Percentiles rank a stretch among this genome's conserved stretches.
phyloP scores from a whole-genome alignment of 2,113 vertebrate genomes.

The Microtus ochrogaster region DNA sequence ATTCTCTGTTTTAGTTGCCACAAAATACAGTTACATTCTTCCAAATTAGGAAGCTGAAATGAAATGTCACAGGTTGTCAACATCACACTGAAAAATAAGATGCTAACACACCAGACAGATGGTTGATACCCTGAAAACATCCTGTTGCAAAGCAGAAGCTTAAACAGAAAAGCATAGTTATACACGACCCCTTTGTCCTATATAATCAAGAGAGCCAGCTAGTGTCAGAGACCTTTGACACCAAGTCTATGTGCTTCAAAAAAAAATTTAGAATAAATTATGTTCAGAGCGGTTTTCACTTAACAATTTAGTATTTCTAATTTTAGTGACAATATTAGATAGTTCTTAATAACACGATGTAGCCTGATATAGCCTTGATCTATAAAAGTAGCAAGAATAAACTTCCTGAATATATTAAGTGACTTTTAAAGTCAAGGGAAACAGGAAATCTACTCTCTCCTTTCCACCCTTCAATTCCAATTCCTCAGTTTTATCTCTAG shows the following conservation, averaged over 20 bases:
- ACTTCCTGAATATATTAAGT: background rate
- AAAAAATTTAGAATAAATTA: background rate
- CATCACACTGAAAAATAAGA: conserved; percentile 11
- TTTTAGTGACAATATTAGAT: conserved; percentile 23
- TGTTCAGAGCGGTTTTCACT: background rate
- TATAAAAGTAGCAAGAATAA: background rate
- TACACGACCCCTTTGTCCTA: background rate
- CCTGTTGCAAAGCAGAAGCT: background rate
- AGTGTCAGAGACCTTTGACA: background rate
- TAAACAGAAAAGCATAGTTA: background rate
- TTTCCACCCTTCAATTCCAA: background rate
- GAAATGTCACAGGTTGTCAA: background rate
- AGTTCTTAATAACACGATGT: background rate
- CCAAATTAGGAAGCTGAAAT: background rate
- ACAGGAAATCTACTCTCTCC: background rate
- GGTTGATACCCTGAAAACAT: background rate
- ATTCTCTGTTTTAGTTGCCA: background rate
- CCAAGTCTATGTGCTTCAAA: background rate
- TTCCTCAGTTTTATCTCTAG: background rate
- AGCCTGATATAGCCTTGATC: background rate
- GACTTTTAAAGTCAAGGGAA: background rate
- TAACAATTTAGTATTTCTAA: background rate
- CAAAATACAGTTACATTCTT: background rate
- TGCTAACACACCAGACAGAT: background rate
- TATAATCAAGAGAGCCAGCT: background rate